phyloP scores from a whole-genome alignment of 2,113 vertebrate genomes.

The Puffinus mauretanicus region DNA sequence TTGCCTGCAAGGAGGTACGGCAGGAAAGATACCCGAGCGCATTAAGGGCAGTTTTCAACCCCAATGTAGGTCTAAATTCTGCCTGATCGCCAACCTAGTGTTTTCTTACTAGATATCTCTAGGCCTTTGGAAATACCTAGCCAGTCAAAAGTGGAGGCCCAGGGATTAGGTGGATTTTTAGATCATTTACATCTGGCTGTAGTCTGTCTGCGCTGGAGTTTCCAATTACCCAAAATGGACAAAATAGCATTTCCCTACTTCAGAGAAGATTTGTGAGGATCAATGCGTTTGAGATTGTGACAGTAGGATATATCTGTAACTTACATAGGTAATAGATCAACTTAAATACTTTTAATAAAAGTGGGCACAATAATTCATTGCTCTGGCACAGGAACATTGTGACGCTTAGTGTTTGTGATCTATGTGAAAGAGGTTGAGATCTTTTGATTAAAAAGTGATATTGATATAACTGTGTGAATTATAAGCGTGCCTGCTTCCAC shows the following conservation, averaged over 20 bases:
- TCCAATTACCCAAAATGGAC: not conserved
- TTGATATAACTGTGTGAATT: not conserved
- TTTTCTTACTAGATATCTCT: not conserved
- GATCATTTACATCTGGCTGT: not conserved
- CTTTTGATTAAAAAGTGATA: slow-evolving; percentile 50
- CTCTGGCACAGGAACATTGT: not conserved
- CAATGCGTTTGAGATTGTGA: not conserved
- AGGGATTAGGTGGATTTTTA: not conserved
- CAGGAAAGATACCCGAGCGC: not conserved
- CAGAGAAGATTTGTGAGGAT: slow-evolving; percentile 40
- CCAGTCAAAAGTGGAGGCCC: not conserved
- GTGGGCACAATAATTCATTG: not conserved
- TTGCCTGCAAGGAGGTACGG: not conserved
- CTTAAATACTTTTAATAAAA: slow-evolving; percentile 47
- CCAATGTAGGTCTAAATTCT: not conserved
- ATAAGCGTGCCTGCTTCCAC: not conserved
- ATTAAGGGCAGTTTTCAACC: not conserved
- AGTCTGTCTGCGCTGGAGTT: not conserved
- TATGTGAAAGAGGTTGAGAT: slow-evolving; percentile 28
- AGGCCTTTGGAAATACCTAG: not conserved
- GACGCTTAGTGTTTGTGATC: not conserved
- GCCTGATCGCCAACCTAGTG: not conserved
- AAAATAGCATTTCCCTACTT: not conserved
- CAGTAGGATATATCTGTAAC: slow-evolving; percentile 17
- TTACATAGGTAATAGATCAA: slow-evolving; percentile 36